phyloP scores from a whole-genome alignment of 1,140 invertebrate species.

The Aphaenogaster ashmeadi region DNA sequence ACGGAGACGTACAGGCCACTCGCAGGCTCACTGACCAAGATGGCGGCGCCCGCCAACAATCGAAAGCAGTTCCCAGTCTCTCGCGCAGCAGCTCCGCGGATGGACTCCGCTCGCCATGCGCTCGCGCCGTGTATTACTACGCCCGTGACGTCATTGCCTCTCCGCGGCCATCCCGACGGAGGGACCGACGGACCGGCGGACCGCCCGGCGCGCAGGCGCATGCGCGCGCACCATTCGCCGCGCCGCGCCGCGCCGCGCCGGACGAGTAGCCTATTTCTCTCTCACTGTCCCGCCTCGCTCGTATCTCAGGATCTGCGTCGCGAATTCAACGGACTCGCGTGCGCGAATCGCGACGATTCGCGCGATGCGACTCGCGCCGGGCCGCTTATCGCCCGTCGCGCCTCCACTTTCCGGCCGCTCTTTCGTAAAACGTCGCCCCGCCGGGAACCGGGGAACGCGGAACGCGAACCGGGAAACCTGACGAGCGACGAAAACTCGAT shows the following conservation, averaged over 20 bases:
- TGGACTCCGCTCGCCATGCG: constrained; percentile 71
- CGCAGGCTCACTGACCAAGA: constrained; percentile 85
- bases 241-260: too few relatives aligned
- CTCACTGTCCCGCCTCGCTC: background rate
- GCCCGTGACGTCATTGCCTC: constrained; percentile 72
- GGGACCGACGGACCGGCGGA: constrained; percentile 30
- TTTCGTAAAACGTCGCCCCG: background rate
- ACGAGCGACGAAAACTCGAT: background rate
- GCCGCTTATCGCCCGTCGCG: background rate
- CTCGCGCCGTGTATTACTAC: constrained; percentile 75
- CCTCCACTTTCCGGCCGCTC: background rate
- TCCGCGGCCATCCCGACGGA: constrained; percentile 34
- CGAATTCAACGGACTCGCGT: background rate
- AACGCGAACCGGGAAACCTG: constrained; percentile 20
- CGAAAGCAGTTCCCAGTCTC: constrained; percentile 81
- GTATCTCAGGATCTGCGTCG: too few relatives aligned
- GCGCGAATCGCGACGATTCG: background rate
- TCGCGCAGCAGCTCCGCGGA: constrained; percentile 75
- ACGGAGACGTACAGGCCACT: constrained; percentile 79
- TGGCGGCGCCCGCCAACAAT: constrained; percentile 86
- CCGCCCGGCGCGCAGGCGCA: background rate
- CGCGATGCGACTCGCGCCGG: background rate
- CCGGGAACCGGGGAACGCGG: background rate
- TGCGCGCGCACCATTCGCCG: background rate
- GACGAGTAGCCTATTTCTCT: background rate